A percentile compares a stretch with the other conserved stretches of the same genome.
These are phyloP conservation scores for Calidris pugnax DNA, from an alignment of 2,113 vertebrate genomes.

Conservation along the genomic window DNA sequence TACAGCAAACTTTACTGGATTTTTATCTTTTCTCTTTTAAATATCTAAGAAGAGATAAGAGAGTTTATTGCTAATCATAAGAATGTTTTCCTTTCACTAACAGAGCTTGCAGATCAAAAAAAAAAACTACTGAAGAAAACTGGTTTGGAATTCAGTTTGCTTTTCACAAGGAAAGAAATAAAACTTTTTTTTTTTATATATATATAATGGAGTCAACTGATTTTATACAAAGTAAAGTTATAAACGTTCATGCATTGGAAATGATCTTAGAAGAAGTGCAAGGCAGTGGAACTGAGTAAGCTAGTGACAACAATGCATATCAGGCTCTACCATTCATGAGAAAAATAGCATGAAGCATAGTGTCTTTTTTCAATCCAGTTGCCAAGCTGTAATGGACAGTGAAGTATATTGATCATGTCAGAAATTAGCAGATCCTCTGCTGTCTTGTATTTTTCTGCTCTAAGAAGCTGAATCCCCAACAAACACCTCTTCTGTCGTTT, in stretches of 20 bases:
- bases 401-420: background rate
- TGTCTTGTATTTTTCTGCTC: background rate
- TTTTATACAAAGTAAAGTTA: background rate
- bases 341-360: background rate
- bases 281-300: background rate
- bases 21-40: slow-evolving; percentile 1
- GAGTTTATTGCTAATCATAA: background rate
- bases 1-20: background rate
- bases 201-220: background rate
- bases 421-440: background rate
- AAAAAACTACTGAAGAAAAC: background rate
- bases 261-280: background rate
- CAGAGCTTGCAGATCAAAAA: background rate
- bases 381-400: background rate
- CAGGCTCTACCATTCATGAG: background rate
- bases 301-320: background rate
- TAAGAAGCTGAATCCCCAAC: background rate
- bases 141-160: background rate
- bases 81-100: background rate
- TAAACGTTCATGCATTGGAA: background rate
- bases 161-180: background rate
- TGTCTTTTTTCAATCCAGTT: background rate
- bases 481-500: background rate
- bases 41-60: background rate
- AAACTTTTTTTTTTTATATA: background rate